Evolutionary conservation across 2,888 invertebrate species (phyloP), one percentile per base, ranked within the genome.

Genomic region (Gryllus longicercus): DNA sequence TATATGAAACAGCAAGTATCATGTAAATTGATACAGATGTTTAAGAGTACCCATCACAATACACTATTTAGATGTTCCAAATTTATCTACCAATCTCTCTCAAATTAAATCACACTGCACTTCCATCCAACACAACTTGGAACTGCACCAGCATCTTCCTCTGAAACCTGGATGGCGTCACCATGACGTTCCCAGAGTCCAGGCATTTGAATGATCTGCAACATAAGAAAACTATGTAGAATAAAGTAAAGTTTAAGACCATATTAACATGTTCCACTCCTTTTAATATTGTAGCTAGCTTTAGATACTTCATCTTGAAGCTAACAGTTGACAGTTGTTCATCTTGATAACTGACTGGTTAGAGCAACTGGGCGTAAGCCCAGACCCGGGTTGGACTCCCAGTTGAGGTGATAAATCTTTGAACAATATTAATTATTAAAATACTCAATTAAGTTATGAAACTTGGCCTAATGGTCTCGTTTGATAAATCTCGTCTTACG

Each of bases 121-220:
- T 77, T 79, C 81, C 81, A 82, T 51, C 82, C 82, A 2, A 63
- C 82, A 50, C 82, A 82, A 51, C 80, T 79, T 25, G 80, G 79
- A 49, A 79, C 79, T 11, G 38, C 50, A 8, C 80, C 25, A 25
- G 14, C 25, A 4, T 80, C 79, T 38, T 76, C 78, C 12, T 50
- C 75, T 11, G 79, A 78, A 16, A 82, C 81, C 18, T 77, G 79
- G 38, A 82, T 78, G 5, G 75, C 18, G 11, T 75, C 81, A 25
- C 83, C 84, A 38, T 83, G 81, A 82, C 85, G 84, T 85, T 93
- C 93, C 93, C 93, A 94, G 2, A 97, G 90, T 18, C 95, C 96
- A 38, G 97, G 97, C 0, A 97, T 97, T 89, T 97, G 96, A 84
- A 97, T 93, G 82, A 97, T 96, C 96, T 97, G 87, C 63, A 88